Evolutionary conservation across 2,797 vertebrate genomes (phyloP).

Genomic region (Rallus crepitans): DNA sequence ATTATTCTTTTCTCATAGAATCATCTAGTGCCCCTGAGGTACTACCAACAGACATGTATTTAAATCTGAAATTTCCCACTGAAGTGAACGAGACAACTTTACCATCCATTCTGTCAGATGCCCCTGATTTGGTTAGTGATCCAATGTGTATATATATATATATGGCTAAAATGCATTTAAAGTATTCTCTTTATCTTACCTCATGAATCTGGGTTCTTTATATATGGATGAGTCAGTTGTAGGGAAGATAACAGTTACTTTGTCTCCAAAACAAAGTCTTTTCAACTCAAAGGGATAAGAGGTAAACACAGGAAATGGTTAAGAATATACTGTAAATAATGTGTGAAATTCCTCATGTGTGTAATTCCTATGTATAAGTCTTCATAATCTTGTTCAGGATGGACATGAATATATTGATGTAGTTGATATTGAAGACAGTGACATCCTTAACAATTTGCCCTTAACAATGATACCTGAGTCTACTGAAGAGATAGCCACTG

Average conservation of each 20-base stretch:
- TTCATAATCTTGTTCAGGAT: slow-evolving; percentile 12
- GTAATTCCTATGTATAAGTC: neutral
- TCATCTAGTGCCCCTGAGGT: slow-evolving; percentile 9
- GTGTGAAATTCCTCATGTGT: neutral
- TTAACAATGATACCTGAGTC: neutral
- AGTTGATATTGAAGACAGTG: slow-evolving; percentile 83
- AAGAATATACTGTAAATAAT: neutral
- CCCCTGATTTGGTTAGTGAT: slow-evolving; percentile 62
- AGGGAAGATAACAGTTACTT: neutral
- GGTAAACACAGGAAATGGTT: neutral
- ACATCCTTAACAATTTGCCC: slow-evolving; percentile 72
- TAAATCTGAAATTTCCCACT: slow-evolving; percentile 58
- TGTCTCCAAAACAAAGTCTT: neutral
- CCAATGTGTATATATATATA: neutral
- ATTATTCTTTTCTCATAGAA: slow-evolving; percentile 70
- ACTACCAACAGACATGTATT: slow-evolving; percentile 59
- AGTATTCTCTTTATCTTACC: neutral
- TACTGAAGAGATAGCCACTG: neutral
- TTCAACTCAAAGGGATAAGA: neutral
- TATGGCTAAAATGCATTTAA: neutral
- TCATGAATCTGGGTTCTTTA: neutral
- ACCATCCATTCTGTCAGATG: neutral
- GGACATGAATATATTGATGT: slow-evolving; percentile 83
- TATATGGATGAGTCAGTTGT: neutral
- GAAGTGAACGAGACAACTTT: slow-evolving; percentile 39